These are phyloP conservation scores for Xenopus tropicalis DNA, from an alignment of 2,113 vertebrate species.

Conservation along the genomic window UCB_Xtro_10.0 CM004443.2:119223501-119224000, in stretches of 20 bases:
- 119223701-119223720: not conserved
- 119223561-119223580: no score
- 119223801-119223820: conserved; percentile 1
- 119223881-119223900: not conserved
- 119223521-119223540: no score
- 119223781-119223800: conserved; percentile 15
- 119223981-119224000: not conserved
- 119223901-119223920: conserved; percentile 3
- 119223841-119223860: not conserved
- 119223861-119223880: conserved; percentile 3
- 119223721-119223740: conserved; percentile 12
- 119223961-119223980: not conserved
- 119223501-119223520: no score
- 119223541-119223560: no score
- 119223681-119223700: not conserved
- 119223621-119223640: no score
- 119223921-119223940: conserved; percentile 16
- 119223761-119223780: conserved; percentile 8
- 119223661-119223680: not conserved
- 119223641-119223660: no score
- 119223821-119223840: not conserved
- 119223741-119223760: conserved; percentile 15
- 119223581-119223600: no score
- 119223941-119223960: not conserved
- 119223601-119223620: no score